Evolutionary conservation across 2,888 invertebrate genomes (phyloP), one percentile per base, ranked within the genome.

Genomic region (Rhagium mordax): DNA sequence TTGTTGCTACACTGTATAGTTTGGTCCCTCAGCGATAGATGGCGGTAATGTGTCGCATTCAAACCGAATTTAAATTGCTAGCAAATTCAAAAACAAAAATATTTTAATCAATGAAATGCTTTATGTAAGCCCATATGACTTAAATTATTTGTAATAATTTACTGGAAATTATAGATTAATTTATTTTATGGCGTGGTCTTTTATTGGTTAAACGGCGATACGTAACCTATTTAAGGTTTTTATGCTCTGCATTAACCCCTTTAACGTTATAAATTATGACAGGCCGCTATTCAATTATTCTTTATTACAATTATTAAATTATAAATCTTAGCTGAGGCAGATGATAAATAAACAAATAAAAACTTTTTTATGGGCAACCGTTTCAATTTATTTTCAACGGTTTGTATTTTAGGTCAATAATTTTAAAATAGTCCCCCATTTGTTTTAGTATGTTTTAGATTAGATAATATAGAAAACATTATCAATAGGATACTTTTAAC

Each of bases 221-320:
- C 48, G 20, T 48, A 62, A 60, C 60, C 60, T 10, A 41, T 21
- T 62, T 47, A 62, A 0, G 4, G 18, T 62, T 61, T 62, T 62
- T 41, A 41, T 60, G 18, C 10, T n/a, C 48, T 60, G 15, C 29
- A 18, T 49, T 64, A 64, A 64, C 49, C 49, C 51, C 16, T 27
- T 51, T 51, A 64, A 20, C 29, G 13, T 51, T 18, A 49, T 64
- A 49, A 64, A 64, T 64, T 51, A 64, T 49, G 29, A 16, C 10
- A 51, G 6, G 64, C 27, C 29, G 24, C 48, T 49, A 10, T 64
- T 64, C 49, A 61, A 61, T 61, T 21, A 21, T 1, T 27, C 8
- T 64, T 51, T 49, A 64, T 64, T 64, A n/a, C 18, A 64, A 64
- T 59, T 59, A 59, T 59, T 59, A 59, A 21, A 53, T 20, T 53